A percentile compares a stretch with the other conserved stretches of the same genome.
phyloP scores from a whole-genome alignment of 2,113 vertebrate species.

The Hydrolagus affinis region DNA sequence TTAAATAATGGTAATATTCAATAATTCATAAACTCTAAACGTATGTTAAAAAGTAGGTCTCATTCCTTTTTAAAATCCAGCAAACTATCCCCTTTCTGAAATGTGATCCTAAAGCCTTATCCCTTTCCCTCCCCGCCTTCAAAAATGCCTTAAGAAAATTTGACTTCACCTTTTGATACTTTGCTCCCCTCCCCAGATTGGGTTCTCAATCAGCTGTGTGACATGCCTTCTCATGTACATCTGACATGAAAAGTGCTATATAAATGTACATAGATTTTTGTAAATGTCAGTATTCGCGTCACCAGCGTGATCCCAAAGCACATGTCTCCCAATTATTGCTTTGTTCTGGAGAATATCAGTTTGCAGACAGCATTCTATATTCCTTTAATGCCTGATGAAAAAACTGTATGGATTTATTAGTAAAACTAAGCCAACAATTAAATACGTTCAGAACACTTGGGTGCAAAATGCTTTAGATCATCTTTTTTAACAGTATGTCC shows the following conservation, averaged over 20 bases:
- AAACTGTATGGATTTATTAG: not conserved
- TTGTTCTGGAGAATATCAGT: constrained; percentile 1
- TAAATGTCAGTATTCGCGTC: not conserved
- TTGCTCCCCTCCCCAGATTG: no score
- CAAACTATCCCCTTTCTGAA: no score
- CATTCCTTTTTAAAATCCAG: not conserved
- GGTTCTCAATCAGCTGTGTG: no score
- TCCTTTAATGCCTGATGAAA: not conserved
- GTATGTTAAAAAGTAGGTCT: not conserved
- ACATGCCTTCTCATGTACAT: no score
- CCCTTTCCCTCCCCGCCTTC: no score
- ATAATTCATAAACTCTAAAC: not conserved
- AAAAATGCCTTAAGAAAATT: no score
- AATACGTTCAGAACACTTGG: not conserved
- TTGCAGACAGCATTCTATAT: not conserved
- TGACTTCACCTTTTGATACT: no score
- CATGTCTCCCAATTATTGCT: not conserved
- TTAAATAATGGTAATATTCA: not conserved
- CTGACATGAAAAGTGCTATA: no score
- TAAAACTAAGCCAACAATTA: not conserved
- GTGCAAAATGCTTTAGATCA: not conserved
- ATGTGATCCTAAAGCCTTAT: no score
- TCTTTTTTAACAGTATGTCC: not conserved
- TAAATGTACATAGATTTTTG: no score
- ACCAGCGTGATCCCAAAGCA: not conserved